Percentiles rank a stretch among this genome's conserved stretches.
phyloP scores from a whole-genome alignment of 2,113 vertebrate species.

The Hirundichthys speculiger region DNA sequence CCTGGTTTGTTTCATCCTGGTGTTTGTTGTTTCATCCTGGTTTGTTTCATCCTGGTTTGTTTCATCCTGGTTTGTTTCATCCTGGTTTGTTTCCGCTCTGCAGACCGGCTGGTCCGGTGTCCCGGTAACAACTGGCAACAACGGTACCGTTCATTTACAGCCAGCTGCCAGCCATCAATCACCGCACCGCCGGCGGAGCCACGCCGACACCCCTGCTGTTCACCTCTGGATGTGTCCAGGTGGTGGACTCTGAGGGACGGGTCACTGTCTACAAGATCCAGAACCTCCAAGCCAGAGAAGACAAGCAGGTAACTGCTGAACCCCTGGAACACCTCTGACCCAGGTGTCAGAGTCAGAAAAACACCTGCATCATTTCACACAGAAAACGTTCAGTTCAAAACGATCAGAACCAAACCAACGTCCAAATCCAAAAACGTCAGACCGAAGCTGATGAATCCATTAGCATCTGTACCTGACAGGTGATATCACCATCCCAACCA shows the following conservation, averaged over 20 bases:
- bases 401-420: no score
- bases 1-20: no score
- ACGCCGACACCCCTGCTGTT: slow-evolving; percentile 78
- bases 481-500: no score
- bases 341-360: not conserved
- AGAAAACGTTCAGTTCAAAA: no score
- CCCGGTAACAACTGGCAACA: not conserved
- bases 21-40: no score
- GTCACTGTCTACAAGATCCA: not conserved
- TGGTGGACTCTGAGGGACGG: not conserved
- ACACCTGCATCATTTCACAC: not conserved
- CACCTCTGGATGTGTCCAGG: not conserved
- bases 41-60: no score
- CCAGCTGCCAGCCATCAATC: slow-evolving; percentile 79
- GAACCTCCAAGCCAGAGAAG: not conserved
- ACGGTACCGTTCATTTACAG: slow-evolving; percentile 63
- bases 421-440: no score
- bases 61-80: no score
- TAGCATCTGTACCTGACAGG: no score
- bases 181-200: slow-evolving; percentile 65
- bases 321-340: not conserved
- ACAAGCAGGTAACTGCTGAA: not conserved
- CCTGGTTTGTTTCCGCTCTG: no score
- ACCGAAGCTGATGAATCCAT: no score
- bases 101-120: no score